These are phyloP conservation scores for Slavum lentiscoides DNA, from an alignment of 2,888 invertebrate genomes.

Conservation along the genomic window DNA sequence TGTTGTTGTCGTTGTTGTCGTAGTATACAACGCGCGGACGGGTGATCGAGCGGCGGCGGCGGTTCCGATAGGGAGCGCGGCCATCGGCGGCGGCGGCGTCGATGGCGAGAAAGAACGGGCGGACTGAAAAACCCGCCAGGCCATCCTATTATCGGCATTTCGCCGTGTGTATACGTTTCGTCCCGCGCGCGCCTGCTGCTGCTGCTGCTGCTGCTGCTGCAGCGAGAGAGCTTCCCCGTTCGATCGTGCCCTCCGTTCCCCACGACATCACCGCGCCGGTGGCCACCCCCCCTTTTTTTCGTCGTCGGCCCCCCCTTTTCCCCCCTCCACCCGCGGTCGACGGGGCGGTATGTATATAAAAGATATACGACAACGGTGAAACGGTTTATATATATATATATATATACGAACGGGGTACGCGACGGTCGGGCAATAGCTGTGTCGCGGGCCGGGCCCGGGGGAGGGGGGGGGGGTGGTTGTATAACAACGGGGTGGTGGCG, in stretches of 20 bases:
- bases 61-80: slow-evolving; percentile 24
- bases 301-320: not conserved
- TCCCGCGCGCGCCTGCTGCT: slow-evolving; percentile 32
- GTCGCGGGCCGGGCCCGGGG: not conserved
- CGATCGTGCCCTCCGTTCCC: not conserved
- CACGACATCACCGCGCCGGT: not conserved
- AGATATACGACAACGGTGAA: not conserved
- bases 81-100: slow-evolving; percentile 1
- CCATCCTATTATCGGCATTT: slow-evolving; percentile 53
- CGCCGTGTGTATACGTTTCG: slow-evolving; percentile 50
- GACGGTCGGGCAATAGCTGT: not conserved
- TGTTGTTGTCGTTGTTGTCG: no score
- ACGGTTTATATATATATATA: no score
- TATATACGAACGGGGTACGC: not conserved
- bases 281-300: slow-evolving; percentile 16
- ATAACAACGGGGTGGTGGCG: no score
- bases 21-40: not conserved
- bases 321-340: not conserved
- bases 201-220: no score
- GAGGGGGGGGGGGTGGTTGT: not conserved
- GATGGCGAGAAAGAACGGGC: slow-evolving; percentile 20
- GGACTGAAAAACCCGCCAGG: slow-evolving; percentile 41
- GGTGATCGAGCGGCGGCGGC: not conserved
- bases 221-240: slow-evolving; percentile 5
- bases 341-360: not conserved